Conservation (phyloP, 2,113 vertebrate species). For the Lepisosteus oculatus region DNA sequence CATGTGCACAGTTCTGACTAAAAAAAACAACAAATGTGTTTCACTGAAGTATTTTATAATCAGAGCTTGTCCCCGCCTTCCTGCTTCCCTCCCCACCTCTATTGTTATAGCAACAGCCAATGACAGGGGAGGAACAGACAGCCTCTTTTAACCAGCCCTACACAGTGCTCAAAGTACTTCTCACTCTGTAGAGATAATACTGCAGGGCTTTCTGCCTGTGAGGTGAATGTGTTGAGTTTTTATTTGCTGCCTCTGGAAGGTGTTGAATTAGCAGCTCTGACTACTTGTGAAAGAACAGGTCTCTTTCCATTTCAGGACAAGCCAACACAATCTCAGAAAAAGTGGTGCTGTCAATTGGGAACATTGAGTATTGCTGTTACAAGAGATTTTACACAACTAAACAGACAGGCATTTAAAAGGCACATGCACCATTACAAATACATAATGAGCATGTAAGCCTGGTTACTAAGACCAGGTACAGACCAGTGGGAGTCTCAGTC, state of each 20-base stretch:
- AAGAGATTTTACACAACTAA: no score
- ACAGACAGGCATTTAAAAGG: no score
- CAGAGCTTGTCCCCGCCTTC: slow-evolving; percentile 51
- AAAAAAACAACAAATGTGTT: slow-evolving; percentile 41
- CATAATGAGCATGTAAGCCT: no score
- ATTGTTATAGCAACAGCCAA: slow-evolving; percentile 69
- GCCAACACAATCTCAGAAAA: no score
- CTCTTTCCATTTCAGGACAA: no score
- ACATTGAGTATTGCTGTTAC: no score
- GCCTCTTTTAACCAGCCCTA: slow-evolving; percentile 34
- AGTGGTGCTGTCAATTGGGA: no score
- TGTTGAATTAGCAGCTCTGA: slow-evolving; percentile 9
- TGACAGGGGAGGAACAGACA: slow-evolving; percentile 29
- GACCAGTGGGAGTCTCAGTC: no score
- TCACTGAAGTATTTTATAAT: slow-evolving; percentile 59
- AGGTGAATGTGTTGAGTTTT: neutral
- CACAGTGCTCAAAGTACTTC: slow-evolving; percentile 44
- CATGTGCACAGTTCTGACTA: slow-evolving; percentile 12
- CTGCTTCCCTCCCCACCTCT: slow-evolving; percentile 44
- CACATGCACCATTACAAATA: no score
- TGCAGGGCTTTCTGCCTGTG: no score
- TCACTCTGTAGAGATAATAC: slow-evolving; percentile 35
- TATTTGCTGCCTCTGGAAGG: neutral
- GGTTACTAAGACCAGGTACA: no score
- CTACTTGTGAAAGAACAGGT: neutral